phyloP scores from a whole-genome alignment of 2,888 invertebrate species.

The Seira sanloemensis region DNA sequence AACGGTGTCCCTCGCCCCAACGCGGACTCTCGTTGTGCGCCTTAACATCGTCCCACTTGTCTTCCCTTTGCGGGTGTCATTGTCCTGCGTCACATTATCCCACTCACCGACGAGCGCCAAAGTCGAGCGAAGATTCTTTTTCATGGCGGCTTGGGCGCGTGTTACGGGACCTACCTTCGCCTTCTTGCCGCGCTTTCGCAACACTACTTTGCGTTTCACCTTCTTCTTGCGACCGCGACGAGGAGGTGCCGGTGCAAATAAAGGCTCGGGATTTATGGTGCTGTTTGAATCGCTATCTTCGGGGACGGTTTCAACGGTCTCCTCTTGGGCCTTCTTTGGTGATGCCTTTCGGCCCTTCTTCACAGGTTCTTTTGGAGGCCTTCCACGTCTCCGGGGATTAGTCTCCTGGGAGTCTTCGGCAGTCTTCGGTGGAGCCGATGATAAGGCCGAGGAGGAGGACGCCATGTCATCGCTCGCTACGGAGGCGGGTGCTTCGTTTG shows the following conservation, averaged over 20 bases:
- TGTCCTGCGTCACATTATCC: neutral
- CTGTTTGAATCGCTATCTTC: too few relatives aligned
- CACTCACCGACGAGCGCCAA: neutral
- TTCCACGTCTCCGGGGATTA: constrained; percentile 18
- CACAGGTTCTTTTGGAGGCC: constrained; percentile 33
- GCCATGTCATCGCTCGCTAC: neutral
- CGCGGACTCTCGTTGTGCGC: neutral
- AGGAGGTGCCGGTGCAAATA: neutral
- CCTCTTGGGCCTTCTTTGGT: constrained; percentile 13
- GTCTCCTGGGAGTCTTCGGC: neutral
- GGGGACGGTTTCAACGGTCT: constrained; percentile 7
- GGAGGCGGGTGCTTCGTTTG: neutral
- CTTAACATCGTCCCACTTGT: constrained; percentile 14
- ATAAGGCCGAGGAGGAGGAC: neutral
- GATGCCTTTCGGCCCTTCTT: constrained; percentile 20
- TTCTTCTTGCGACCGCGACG: constrained; percentile 47
- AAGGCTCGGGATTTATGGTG: neutral
- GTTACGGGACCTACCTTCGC: constrained; percentile 61
- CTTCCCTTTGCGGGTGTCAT: constrained; percentile 15
- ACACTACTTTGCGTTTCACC: constrained; percentile 24
- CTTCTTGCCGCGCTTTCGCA: constrained; percentile 51
- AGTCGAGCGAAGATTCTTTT: constrained; percentile 34
- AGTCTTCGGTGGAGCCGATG: neutral
- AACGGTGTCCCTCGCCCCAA: constrained; percentile 25
- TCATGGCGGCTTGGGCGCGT: constrained; percentile 57